Evolutionary conservation across 2,888 invertebrate genomes (phyloP).

Genomic region (Euphydryas editha): DNA sequence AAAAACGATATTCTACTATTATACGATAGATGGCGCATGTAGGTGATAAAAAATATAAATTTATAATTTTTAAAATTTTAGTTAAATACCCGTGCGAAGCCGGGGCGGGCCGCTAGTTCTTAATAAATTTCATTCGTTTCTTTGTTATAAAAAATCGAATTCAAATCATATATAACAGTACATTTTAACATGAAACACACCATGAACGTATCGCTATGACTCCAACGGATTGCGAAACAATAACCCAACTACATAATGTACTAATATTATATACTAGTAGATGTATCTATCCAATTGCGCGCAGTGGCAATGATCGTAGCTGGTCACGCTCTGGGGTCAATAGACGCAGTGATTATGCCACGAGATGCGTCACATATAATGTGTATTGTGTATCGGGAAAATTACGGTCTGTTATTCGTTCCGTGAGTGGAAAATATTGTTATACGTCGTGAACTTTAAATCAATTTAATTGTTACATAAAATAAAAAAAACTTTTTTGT

Average conservation of each 20-base stretch:
- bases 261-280: constrained; percentile 41
- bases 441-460: too few relatives aligned
- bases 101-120: too few relatives aligned
- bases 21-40: too few relatives aligned
- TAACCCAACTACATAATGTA: constrained; percentile 38
- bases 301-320: constrained; percentile 76
- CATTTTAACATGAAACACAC: background rate
- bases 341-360: constrained; percentile 61
- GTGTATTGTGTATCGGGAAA: background rate
- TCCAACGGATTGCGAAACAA: constrained; percentile 40
- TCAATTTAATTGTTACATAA: too few relatives aligned
- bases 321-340: constrained; percentile 79
- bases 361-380: constrained; percentile 21
- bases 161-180: background rate
- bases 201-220: constrained; percentile 5
- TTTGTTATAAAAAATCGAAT: background rate
- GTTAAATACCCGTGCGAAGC: too few relatives aligned
- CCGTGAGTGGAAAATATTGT: background rate
- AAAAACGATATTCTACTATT: too few relatives aligned
- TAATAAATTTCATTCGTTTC: background rate
- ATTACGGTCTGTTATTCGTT: background rate
- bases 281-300: constrained; percentile 62
- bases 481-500: too few relatives aligned
- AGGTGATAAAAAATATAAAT: too few relatives aligned
- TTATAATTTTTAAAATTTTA: too few relatives aligned